Evolutionary conservation across 2,797 vertebrate species (phyloP).

Genomic region (Sebastiscus tertius): DNA sequence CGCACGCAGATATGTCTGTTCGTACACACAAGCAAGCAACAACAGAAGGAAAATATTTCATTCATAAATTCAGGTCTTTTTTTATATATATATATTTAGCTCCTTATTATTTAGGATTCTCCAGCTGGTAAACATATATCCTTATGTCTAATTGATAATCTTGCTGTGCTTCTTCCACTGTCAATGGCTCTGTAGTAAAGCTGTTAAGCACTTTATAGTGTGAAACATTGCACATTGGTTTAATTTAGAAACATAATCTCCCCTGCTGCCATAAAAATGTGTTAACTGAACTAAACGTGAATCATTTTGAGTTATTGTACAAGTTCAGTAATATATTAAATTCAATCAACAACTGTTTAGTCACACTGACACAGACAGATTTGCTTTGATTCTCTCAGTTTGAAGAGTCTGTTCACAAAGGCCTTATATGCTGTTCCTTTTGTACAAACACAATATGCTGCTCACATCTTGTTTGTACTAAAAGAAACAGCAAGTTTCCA

Average conservation of each 20-base stretch:
- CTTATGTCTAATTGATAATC: neutral
- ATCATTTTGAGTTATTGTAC: neutral
- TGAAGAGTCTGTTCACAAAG: neutral
- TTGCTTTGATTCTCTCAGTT: neutral
- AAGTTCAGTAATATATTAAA: neutral
- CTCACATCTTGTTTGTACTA: neutral
- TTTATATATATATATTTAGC: neutral
- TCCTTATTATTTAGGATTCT: neutral
- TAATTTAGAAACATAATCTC: neutral
- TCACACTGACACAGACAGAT: neutral
- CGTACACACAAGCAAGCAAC: neutral
- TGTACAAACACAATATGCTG: neutral
- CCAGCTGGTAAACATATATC: neutral
- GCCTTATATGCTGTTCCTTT: neutral
- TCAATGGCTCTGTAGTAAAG: neutral
- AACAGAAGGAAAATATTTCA: constrained; percentile 16
- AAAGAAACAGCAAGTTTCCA: neutral
- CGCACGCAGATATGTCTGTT: constrained; percentile 12
- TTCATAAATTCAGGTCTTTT: constrained; percentile 4
- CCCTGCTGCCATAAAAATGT: neutral
- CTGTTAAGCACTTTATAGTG: neutral
- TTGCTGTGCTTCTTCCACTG: neutral
- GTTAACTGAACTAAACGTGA: neutral
- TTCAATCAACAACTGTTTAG: neutral
- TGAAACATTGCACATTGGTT: neutral